Percentiles rank a stretch among this genome's conserved stretches.
These are phyloP conservation scores for Tetranychus piercei DNA, from an alignment of 2,888 invertebrate species.

Conservation along the genomic window DNA sequence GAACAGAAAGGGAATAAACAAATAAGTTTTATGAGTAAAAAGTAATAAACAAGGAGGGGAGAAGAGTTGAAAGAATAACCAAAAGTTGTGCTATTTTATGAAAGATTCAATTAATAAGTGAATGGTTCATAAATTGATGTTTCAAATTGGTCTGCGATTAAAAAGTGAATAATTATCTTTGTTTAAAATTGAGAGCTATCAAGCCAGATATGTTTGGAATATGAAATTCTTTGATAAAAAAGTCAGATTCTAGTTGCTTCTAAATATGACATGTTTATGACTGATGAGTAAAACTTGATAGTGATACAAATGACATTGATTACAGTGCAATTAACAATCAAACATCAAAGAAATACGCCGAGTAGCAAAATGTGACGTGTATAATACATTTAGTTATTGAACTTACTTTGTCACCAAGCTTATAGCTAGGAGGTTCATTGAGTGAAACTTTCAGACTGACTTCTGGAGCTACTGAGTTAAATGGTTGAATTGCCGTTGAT, in stretches of 20 bases:
- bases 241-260: no score
- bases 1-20: conserved; percentile 13
- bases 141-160: no score
- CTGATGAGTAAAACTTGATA: no score
- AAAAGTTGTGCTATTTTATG: no score
- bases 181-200: no score
- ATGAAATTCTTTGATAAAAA: no score
- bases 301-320: neutral
- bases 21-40: neutral
- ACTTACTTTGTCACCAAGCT: conserved; percentile 37
- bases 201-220: no score
- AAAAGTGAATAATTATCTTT: no score
- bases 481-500: conserved; percentile 46
- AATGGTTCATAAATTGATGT: no score
- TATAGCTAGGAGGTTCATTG: conserved; percentile 62
- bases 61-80: conserved; percentile 26
- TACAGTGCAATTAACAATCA: conserved; percentile 38
- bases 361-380: no score
- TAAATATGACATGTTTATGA: no score
- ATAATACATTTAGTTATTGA: conserved; percentile 30
- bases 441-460: conserved; percentile 56
- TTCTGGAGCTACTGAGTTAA: conserved; percentile 39
- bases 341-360: neutral
- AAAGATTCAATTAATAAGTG: no score
- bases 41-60: neutral